Evolutionary conservation across 2,797 vertebrate species (phyloP).

Genomic region (Aselliscus stoliczkanus): DNA sequence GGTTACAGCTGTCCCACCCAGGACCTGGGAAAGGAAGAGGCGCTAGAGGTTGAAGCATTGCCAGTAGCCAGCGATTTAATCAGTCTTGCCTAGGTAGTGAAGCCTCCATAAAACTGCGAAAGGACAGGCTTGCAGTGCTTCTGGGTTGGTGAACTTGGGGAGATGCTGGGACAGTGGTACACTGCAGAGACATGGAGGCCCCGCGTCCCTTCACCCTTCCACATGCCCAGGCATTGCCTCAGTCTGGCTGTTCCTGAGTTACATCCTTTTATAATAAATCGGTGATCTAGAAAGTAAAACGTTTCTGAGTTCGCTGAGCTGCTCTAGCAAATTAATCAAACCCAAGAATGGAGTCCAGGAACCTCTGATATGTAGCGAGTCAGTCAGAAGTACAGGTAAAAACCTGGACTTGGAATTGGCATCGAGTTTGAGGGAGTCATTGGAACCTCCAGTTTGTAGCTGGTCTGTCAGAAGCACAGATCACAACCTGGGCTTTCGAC

Average conservation of each 20-base stretch:
- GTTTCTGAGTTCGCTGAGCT: background rate
- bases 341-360: background rate
- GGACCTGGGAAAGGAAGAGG: background rate
- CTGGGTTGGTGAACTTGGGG: background rate
- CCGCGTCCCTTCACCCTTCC: too few relatives aligned
- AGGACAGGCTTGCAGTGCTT: background rate
- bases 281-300: background rate
- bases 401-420: too few relatives aligned
- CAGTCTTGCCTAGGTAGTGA: background rate
- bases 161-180: background rate
- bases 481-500: background rate
- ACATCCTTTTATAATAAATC: background rate
- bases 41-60: background rate
- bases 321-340: background rate
- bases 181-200: background rate
- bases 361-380: background rate
- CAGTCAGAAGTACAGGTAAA: background rate
- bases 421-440: too few relatives aligned
- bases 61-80: too few relatives aligned
- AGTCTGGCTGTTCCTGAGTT: background rate
- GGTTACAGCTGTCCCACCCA: background rate
- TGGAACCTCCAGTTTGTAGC: too few relatives aligned
- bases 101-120: too few relatives aligned
- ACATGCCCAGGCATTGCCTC: background rate
- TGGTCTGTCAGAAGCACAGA: too few relatives aligned